Percentiles rank a stretch among this genome's conserved stretches.
phyloP scores from a whole-genome alignment of 1,140 invertebrate species.

The Platorchestia sp. region DNA sequence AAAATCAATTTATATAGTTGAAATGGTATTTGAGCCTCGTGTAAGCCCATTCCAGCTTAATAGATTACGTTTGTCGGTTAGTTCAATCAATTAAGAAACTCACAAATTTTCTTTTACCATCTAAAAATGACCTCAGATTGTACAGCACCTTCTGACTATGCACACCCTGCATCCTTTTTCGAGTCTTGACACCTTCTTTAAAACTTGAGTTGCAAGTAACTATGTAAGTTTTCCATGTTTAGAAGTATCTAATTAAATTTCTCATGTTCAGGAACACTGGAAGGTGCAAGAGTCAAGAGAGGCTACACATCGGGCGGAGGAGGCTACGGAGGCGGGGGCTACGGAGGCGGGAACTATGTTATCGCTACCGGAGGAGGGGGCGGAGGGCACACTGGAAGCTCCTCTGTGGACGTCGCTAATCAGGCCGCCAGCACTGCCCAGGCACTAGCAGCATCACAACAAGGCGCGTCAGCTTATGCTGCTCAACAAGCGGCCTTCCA shows the following conservation, averaged over 20 bases:
- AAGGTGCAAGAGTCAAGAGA: background rate
- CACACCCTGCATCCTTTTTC: background rate
- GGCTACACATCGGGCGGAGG: constrained; percentile 54
- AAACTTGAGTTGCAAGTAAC: background rate
- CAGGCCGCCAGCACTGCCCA: constrained; percentile 22
- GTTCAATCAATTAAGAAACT: too few relatives aligned
- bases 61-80: too few relatives aligned
- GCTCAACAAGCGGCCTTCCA: constrained; percentile 41
- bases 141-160: background rate
- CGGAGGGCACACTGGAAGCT: background rate
- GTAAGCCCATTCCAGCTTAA: too few relatives aligned
- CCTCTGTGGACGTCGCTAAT: constrained; percentile 34
- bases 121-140: background rate
- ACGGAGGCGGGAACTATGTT: constrained; percentile 46
- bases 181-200: background rate
- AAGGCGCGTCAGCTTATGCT: constrained; percentile 17
- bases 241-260: background rate
- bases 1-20: too few relatives aligned
- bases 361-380: constrained; percentile 13
- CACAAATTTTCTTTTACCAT: background rate
- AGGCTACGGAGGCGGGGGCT: constrained; percentile 23
- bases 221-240: background rate
- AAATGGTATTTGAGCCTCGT: too few relatives aligned
- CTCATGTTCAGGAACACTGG: background rate
- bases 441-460: constrained; percentile 13